Percentiles rank a stretch among this genome's conserved stretches.
Evolutionary conservation across 2,113 vertebrate species (phyloP).

Genomic region (Cebus imitator): DNA sequence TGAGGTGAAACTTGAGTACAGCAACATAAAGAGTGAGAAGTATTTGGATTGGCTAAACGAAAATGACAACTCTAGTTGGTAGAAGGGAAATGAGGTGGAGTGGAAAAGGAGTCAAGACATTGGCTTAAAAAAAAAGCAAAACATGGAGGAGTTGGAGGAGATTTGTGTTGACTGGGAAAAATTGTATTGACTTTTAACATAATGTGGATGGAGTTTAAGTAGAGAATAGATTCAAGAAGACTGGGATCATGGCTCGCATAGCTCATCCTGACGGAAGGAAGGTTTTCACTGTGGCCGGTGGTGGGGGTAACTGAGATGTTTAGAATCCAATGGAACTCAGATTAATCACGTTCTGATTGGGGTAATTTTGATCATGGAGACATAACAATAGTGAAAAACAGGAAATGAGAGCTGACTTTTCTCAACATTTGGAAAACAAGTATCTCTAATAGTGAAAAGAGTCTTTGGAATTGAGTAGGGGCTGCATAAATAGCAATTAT

Average conservation of each 20-base stretch:
- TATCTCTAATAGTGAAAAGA: background rate
- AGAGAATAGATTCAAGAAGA: background rate
- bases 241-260: background rate
- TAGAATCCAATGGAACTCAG: background rate
- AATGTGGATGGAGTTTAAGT: background rate
- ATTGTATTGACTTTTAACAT: background rate
- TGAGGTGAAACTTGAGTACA: background rate
- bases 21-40: background rate
- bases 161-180: background rate
- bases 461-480: background rate
- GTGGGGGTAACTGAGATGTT: background rate
- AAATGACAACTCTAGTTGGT: background rate
- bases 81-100: background rate
- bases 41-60: background rate
- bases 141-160: background rate
- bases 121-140: background rate
- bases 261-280: background rate
- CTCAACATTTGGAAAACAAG: background rate
- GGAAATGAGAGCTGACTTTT: background rate
- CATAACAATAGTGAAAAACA: background rate
- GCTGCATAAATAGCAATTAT: background rate
- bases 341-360: background rate
- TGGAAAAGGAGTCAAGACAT: background rate
- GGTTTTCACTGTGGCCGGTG: background rate
- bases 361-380: background rate